Evolutionary conservation across 2,888 invertebrate species (phyloP).

Genomic region (Pyrochroa serraticornis): DNA sequence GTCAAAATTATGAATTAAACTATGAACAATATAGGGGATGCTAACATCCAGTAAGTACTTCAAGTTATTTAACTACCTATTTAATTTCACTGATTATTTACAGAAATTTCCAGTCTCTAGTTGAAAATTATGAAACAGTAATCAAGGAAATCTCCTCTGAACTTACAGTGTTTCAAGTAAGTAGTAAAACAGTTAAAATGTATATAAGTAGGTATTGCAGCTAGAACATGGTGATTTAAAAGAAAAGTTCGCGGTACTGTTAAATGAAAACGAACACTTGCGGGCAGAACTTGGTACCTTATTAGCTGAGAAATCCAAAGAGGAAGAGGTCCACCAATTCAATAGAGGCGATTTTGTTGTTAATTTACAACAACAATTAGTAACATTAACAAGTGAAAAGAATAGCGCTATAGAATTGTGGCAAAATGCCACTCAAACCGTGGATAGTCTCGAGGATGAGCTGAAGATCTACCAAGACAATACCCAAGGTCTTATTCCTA

Average conservation of each 20-base stretch:
- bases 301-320: slow-evolving; percentile 5
- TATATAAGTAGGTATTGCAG: slow-evolving; percentile 32
- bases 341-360: slow-evolving; percentile 36
- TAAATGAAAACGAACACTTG: slow-evolving; percentile 42
- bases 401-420: slow-evolving; percentile 69
- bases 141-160: slow-evolving; percentile 42
- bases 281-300: slow-evolving; percentile 28
- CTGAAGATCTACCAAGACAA: slow-evolving; percentile 61
- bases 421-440: slow-evolving; percentile 70
- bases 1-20: not conserved
- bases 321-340: slow-evolving; percentile 4
- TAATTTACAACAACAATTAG: slow-evolving; percentile 44
- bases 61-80: not conserved
- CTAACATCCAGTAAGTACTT: slow-evolving; percentile 12
- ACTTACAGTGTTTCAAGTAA: slow-evolving; percentile 40
- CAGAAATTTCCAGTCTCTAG: slow-evolving; percentile 37
- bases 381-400: slow-evolving; percentile 62
- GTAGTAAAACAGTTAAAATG: slow-evolving; percentile 1
- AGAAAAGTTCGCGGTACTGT: slow-evolving; percentile 30
- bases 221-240: slow-evolving; percentile 39
- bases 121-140: slow-evolving; percentile 39
- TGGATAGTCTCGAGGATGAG: slow-evolving; percentile 71
- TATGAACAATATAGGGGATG: slow-evolving; percentile 16
- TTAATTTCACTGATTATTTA: slow-evolving; percentile 8
- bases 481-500: slow-evolving; percentile 47